Percentiles rank a stretch among this genome's conserved stretches.
Evolutionary conservation across 23 tunicate genomes (phyloP).

Genomic region (Halocynthia aurantium): DNA sequence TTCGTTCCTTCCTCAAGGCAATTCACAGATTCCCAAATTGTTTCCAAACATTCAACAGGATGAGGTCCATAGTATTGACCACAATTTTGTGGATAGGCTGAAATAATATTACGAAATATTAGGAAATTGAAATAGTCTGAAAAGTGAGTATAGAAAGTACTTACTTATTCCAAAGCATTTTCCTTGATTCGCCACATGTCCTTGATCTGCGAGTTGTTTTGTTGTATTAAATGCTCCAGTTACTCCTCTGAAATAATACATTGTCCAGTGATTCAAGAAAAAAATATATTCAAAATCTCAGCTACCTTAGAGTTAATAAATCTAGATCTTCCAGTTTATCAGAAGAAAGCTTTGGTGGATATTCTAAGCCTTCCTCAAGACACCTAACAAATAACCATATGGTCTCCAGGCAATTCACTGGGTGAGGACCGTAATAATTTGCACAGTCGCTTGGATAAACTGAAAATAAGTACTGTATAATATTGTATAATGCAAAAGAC

Average conservation of each 20-base stretch:
- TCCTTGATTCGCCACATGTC: not conserved
- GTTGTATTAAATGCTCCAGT: not conserved
- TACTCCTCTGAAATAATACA: not conserved
- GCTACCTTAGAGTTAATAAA: too few species aligned
- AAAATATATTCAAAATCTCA: too few species aligned
- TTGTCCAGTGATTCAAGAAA: too few species aligned
- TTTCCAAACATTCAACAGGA: not conserved
- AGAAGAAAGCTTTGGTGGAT: constrained; percentile 22
- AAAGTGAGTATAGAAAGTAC: too few species aligned
- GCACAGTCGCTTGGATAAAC: not conserved
- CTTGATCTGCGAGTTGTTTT: not conserved
- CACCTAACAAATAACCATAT: constrained; percentile 23
- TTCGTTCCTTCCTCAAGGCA: not conserved
- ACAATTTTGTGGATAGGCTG: not conserved
- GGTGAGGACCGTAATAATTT: constrained; percentile 24
- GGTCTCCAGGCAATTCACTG: constrained; percentile 12
- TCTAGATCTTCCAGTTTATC: too few species aligned
- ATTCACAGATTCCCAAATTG: not conserved
- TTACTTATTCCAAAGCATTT: too few species aligned
- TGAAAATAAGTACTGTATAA: not conserved
- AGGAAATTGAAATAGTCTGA: too few species aligned
- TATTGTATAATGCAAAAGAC: too few species aligned
- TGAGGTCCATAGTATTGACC: not conserved
- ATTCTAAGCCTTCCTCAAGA: constrained; percentile 7
- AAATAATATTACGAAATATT: not conserved